Evolutionary conservation across 2,797 vertebrate genomes (phyloP), one percentile per base, ranked within the genome.

Genomic region (Margarornis squamiger): DNA sequence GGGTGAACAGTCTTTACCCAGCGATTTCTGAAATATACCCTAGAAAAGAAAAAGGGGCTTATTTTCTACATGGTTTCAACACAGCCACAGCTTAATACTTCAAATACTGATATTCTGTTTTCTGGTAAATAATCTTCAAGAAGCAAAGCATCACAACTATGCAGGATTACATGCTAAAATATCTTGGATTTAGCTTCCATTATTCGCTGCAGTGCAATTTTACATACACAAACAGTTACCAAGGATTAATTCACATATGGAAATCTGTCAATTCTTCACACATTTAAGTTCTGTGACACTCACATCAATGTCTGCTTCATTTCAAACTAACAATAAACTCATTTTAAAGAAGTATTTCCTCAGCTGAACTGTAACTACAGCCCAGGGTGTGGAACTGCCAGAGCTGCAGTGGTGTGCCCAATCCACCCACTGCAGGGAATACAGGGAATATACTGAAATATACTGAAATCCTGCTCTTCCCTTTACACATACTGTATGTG

Each of bases 1-100:
- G 99, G 99, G 96, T 99, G 99, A 94, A 99, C 99, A 27, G 99
- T 99, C 98, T 99, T 99, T 89, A 99, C 99, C 99, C 99, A 99
- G 97, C 99, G 99, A 98, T 99, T 99, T 98, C 99, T 98, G 98
- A 99, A 99, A 98, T 99, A 99, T 97, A 99, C 99, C 99, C 99
- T 99, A 95, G 24, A 91, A 97, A 68, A 93, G 72, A 95, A 84
- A 95, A 72, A 91, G 70, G 67, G 91, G 26, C 12, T 96, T 76
- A 97, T 59, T 96, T 96, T 90, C 84, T 26, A 59, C 55, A 38
- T 54, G 63, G 26, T 81, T 21, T 80, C 66, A 93, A 90, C 57
- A 86, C n/a, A 23, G 67, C 6, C 9, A 49, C 46, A 87, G 43
- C 14, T 46, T 46, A 45, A 9, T 12, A 74, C 24, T 89, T 73